Conservation (phyloP, 2,797 vertebrate species). For the Sphenodon punctatus region DNA sequence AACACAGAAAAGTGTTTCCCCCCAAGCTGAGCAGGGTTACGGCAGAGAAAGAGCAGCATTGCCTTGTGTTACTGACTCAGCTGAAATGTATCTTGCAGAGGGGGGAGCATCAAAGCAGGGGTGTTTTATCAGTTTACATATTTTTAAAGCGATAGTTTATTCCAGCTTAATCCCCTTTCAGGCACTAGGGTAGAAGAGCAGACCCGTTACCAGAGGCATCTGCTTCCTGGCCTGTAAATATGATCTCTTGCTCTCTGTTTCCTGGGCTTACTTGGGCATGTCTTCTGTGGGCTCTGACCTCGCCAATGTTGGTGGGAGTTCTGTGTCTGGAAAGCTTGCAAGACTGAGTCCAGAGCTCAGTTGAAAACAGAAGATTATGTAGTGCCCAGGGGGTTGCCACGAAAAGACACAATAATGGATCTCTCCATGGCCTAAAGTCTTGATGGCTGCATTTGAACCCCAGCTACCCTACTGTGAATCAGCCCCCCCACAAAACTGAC, state of each 20-base stretch:
- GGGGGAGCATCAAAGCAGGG: slow-evolving; percentile 58
- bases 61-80: slow-evolving; percentile 48
- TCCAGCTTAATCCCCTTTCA: slow-evolving; percentile 54
- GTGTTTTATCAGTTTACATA: slow-evolving; percentile 71
- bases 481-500: no score
- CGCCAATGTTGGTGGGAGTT: not conserved
- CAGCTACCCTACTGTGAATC: no score
- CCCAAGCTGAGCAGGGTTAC: slow-evolving; percentile 33
- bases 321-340: not conserved
- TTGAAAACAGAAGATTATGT: not conserved
- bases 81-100: slow-evolving; percentile 61
- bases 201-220: not conserved
- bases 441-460: no score
- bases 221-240: slow-evolving; percentile 55
- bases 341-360: not conserved
- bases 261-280: not conserved
- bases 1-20: slow-evolving; percentile 41
- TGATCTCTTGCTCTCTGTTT: slow-evolving; percentile 35
- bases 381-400: no score
- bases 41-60: not conserved
- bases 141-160: slow-evolving; percentile 54
- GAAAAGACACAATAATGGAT: no score
- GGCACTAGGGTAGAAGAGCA: slow-evolving; percentile 16
- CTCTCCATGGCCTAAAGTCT: no score
- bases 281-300: not conserved